Percentiles rank a stretch among this genome's conserved stretches.
phyloP scores from a whole-genome alignment of 1,140 invertebrate genomes.

The Drosophila obscura region DNA sequence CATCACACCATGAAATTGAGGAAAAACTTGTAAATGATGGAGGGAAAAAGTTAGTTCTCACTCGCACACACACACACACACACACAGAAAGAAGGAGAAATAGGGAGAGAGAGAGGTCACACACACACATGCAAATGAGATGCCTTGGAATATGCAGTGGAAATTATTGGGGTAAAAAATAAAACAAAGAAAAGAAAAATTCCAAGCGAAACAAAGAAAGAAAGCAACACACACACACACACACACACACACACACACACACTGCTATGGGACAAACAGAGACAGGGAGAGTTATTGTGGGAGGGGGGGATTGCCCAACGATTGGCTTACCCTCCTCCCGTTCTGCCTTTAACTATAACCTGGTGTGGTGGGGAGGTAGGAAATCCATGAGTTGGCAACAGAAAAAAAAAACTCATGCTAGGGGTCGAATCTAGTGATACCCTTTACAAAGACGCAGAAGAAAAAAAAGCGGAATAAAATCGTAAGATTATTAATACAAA shows the following conservation, averaged over 20 bases:
- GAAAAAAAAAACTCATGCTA: not conserved
- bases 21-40: slow-evolving; percentile 42
- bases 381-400: not conserved
- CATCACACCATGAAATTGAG: not conserved
- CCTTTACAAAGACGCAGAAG: too few relatives aligned
- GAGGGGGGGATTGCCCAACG: not conserved
- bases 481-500: too few relatives aligned
- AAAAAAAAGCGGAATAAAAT: too few relatives aligned
- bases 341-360: too few relatives aligned
- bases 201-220: too few relatives aligned
- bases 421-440: too few relatives aligned
- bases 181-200: not conserved
- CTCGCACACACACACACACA: slow-evolving; percentile 7
- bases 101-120: not conserved
- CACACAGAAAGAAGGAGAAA: not conserved
- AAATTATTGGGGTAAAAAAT: slow-evolving; percentile 19
- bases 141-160: slow-evolving; percentile 54
- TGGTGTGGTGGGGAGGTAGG: too few relatives aligned
- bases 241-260: too few relatives aligned
- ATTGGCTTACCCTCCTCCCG: slow-evolving; percentile 15
- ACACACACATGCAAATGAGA: slow-evolving; percentile 27
- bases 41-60: slow-evolving; percentile 10
- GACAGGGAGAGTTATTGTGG: too few relatives aligned
- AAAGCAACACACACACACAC: too few relatives aligned
- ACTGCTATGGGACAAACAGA: too few relatives aligned